These are phyloP conservation scores for Exephanes ischioxanthus DNA, from an alignment of 2,888 invertebrate genomes.

Conservation along the genomic window DNA sequence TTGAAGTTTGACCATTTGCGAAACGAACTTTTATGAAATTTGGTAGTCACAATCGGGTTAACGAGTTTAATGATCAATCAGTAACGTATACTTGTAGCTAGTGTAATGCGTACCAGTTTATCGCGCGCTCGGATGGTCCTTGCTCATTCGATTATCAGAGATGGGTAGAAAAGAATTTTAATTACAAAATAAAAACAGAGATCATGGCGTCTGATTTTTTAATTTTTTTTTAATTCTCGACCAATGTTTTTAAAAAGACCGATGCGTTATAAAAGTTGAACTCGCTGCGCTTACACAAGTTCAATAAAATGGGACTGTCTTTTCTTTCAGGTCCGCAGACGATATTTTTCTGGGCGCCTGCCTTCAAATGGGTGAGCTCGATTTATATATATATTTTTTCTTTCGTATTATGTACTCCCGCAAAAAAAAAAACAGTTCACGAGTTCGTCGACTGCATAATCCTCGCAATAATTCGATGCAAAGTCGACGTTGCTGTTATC, in stretches of 20 bases:
- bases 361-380: slow-evolving; percentile 97
- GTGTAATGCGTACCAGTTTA: neutral
- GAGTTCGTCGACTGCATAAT: neutral
- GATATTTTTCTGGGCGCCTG: slow-evolving; percentile 99
- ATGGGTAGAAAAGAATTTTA: too few relatives aligned
- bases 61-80: slow-evolving; percentile 12
- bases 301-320: neutral
- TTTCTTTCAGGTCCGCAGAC: slow-evolving; percentile 95
- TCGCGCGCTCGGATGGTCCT: neutral
- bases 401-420: neutral
- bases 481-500: slow-evolving; percentile 12
- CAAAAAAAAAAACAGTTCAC: slow-evolving; percentile 11
- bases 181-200: too few relatives aligned
- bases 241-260: too few relatives aligned
- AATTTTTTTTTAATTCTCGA: too few relatives aligned
- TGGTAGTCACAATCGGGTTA: slow-evolving; percentile 49
- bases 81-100: neutral
- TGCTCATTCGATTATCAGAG: neutral
- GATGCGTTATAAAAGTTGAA: too few relatives aligned
- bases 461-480: slow-evolving; percentile 7
- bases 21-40: slow-evolving; percentile 26
- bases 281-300: too few relatives aligned
- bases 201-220: too few relatives aligned
- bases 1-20: neutral
- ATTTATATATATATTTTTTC: neutral